Percentiles rank a stretch among this genome's conserved stretches.
These are phyloP conservation scores for Potorous gilbertii DNA, from an alignment of 2,797 vertebrate genomes.

Conservation along the genomic window DNA sequence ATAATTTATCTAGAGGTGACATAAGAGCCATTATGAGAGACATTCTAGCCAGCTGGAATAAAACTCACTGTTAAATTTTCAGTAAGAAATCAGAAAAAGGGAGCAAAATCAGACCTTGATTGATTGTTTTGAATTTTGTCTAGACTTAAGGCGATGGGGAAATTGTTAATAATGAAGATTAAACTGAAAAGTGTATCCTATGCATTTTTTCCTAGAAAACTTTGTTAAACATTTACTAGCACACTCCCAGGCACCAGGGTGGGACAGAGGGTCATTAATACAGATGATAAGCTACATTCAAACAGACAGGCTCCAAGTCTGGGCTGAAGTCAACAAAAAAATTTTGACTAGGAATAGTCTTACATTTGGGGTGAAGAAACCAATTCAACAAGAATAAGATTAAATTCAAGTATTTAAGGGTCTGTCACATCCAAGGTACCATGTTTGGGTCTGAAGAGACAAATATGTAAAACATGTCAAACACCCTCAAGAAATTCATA, in stretches of 20 bases:
- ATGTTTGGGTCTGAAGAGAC: neutral
- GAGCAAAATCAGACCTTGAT: neutral
- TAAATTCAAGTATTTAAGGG: neutral
- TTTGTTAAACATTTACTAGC: neutral
- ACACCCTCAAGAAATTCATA: neutral
- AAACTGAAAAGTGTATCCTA: neutral
- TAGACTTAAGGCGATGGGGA: neutral
- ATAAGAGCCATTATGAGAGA: too few relatives aligned
- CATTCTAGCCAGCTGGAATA: too few relatives aligned
- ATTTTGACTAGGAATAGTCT: neutral
- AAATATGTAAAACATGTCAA: neutral
- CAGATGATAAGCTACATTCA: neutral
- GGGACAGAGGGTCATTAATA: neutral
- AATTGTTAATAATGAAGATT: neutral
- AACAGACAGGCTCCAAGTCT: neutral
- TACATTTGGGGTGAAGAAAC: neutral
- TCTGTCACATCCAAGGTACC: neutral
- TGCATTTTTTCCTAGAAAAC: neutral
- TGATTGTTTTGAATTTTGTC: neutral
- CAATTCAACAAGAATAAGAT: neutral
- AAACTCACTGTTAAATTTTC: neutral
- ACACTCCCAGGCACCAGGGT: neutral
- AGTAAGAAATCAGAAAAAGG: neutral
- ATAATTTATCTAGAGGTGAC: neutral
- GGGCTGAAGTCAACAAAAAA: neutral